Base-by-base conservation (phyloP, 2,888 invertebrate species). In the Cenopis cana region DNA sequence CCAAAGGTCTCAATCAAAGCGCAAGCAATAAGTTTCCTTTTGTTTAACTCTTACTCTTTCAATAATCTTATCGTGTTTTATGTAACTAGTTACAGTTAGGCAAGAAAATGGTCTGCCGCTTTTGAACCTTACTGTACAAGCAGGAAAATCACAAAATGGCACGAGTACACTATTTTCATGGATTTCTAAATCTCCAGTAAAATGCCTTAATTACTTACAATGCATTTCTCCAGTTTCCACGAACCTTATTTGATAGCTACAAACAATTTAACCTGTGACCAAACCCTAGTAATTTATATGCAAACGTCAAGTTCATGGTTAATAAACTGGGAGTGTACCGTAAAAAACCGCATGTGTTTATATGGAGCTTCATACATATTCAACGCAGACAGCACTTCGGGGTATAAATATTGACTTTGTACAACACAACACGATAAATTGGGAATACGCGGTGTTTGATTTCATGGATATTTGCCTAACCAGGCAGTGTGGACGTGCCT, bases 321-420 rank as follows among this genome's bases (percentile, higher is more conserved):
- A 55, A 41, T 55, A 55, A 41, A 55, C 55, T 29, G 46, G 46
- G 41, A 17, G 17, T 52, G 24, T 65, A 18, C 18, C 62, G 38
- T 57, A 64, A 69, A 69, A 56, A 56, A 57, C 56, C 69, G 12
- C 36, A 62, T n/a, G 66, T 60, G 65, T 71, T 54, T 60, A 46
- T 55, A 24, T 49, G 59, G 46, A 36, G 41, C 29, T 38, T 69
- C 60, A 69, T 59, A 57, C 64, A 69, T 66, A 61, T 73, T 69
- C 55, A 61, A 38, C 18, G 29, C 61, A 50, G 17, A 56, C 33
- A 55, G 36, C 61, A 69, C 55, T 69, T 54, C 61, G 52, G n/a
- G 17, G 52, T 46, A 61, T 65, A 70, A 70, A 65, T 57, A 65
- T 70, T 65, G 65, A 59, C 59, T 65, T 65, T 54, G 65, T 65